Evolutionary conservation across 2,797 vertebrate species (phyloP).

Genomic region (Leucoraja ocellata): DNA sequence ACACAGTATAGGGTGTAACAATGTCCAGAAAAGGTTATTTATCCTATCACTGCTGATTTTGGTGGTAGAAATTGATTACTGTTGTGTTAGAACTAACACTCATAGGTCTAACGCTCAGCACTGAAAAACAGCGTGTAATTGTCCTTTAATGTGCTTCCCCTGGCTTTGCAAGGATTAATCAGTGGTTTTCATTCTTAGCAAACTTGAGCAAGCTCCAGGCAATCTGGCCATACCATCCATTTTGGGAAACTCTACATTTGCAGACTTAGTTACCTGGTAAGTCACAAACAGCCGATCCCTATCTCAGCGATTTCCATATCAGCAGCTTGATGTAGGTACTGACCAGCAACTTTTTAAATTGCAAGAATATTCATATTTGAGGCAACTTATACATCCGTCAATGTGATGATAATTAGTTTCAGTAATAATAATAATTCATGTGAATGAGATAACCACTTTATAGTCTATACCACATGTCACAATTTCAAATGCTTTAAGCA

Average conservation of each 20-base stretch:
- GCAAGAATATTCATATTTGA: neutral
- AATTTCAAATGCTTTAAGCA: neutral
- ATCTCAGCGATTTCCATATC: neutral
- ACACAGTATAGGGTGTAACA: neutral
- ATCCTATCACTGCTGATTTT: neutral
- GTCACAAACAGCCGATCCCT: neutral
- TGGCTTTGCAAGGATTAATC: neutral
- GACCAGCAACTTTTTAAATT: neutral
- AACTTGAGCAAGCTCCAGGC: neutral
- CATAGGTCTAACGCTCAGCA: neutral
- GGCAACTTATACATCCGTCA: neutral
- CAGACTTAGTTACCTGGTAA: neutral
- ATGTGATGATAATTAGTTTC: neutral
- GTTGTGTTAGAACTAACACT: neutral
- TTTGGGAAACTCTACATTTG: neutral
- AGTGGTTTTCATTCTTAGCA: neutral
- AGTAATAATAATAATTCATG: constrained; percentile 25
- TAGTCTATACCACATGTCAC: neutral
- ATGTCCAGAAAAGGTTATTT: neutral
- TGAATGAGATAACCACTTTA: neutral
- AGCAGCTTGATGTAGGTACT: neutral
- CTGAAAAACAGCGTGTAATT: neutral
- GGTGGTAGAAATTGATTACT: neutral
- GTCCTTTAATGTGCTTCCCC: neutral
- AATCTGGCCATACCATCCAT: too few relatives aligned